Percentiles rank a stretch among this genome's conserved stretches.
These are phyloP conservation scores for Agapetus fuscipes DNA, from an alignment of 2,888 invertebrate species.

Conservation along the genomic window DNA sequence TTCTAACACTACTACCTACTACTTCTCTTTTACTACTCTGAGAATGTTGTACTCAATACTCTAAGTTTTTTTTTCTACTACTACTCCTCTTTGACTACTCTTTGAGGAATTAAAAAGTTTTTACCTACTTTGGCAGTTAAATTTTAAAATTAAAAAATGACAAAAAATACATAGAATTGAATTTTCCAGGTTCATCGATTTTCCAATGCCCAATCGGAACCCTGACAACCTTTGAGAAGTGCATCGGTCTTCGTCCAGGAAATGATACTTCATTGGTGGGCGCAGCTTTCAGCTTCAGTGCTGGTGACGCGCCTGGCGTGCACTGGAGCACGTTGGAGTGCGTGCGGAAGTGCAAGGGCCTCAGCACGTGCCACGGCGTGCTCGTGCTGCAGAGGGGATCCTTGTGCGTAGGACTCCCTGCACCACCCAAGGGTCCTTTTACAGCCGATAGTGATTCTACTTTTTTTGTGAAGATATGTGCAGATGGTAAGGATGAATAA, in stretches of 20 bases:
- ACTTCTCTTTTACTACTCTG: no score
- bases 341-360: slow-evolving; percentile 36
- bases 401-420: slow-evolving; percentile 39
- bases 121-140: no score
- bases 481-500: slow-evolving; percentile 36
- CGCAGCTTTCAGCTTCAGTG: slow-evolving; percentile 10
- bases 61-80: no score
- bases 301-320: slow-evolving; percentile 8
- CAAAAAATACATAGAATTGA: no score
- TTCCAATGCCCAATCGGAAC: slow-evolving; percentile 14
- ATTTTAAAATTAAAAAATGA: no score
- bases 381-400: slow-evolving; percentile 39
- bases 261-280: slow-evolving; percentile 5
- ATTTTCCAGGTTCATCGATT: slow-evolving; percentile 8
- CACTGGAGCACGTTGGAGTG: slow-evolving; percentile 30
- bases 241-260: slow-evolving; percentile 10
- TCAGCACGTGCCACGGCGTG: slow-evolving; percentile 40
- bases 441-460: slow-evolving; percentile 46
- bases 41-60: no score
- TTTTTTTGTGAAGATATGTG: slow-evolving; percentile 57
- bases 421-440: slow-evolving; percentile 26
- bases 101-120: no score
- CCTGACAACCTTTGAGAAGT: slow-evolving; percentile 18
- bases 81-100: no score
- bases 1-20: no score